Evolutionary conservation across 2,888 invertebrate species (phyloP), one percentile per base, ranked within the genome.

Genomic region (Spisula subtruncata): DNA sequence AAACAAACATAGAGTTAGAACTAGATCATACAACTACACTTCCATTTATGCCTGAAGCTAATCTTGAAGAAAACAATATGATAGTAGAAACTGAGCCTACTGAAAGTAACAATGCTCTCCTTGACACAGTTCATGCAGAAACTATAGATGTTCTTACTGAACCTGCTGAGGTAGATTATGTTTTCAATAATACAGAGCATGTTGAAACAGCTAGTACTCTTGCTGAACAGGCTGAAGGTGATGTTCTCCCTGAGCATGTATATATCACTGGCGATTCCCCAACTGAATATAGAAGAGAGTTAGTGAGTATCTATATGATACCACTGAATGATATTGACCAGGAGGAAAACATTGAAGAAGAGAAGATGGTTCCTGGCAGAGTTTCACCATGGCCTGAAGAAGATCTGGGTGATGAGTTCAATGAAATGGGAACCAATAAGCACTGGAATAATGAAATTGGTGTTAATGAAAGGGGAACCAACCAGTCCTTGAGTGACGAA

Each of bases 301-400:
- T 87, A 41, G 85, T 90, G 16, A 90, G 90, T 79, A 90, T 90
- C 16, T 88, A 85, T 25, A 90, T 90, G 25, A 41, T 90, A 60
- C 90, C 90, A 46, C 82, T 90, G 10, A 87, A 86, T 81, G 89
- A 79, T 56, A 25, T 48, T 41, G 89, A 90, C 80, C 85, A 85
- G 29, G 14, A 83, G 10, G 51, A 66, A 54, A 8, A 41, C 41
- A 41, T 41, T 41, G 87, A 81, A 25, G 71, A n/a, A n/a, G 20
- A 35, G 1, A 71, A 18, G 5, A 71, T 32, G 29, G 54, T 88
- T 56, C 66, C 48, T 16, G 80, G 87, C 1, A 83, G 83, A 71
- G 25, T 18, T 10, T 88, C 87, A 46, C 87, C 87, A 12, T 88
- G 87, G 83, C 83, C 81, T 35, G 29, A 56, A 35, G 83, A 83